Evolutionary conservation across 2,888 invertebrate genomes (phyloP).

Genomic region (Drosophila mercatorum): DNA sequence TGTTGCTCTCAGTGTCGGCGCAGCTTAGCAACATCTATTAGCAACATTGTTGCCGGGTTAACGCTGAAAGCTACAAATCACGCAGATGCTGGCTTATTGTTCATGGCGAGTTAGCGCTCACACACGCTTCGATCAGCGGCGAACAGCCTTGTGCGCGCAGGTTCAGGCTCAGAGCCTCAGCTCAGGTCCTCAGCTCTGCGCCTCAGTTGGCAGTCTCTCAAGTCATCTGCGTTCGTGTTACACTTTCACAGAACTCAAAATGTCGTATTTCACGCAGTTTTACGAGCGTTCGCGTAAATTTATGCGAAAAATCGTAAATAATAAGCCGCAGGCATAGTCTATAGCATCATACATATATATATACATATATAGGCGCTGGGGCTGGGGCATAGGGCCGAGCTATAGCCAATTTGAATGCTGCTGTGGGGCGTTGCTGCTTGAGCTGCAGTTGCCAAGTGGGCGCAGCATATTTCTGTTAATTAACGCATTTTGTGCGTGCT

Average conservation of each 20-base stretch:
- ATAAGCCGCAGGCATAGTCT: constrained; percentile 65
- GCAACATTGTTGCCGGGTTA: constrained; percentile 71
- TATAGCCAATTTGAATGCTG: constrained; percentile 44
- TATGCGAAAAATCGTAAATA: constrained; percentile 79
- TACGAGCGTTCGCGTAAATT: constrained; percentile 79
- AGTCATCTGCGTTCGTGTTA: constrained; percentile 55
- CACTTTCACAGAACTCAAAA: constrained; percentile 81
- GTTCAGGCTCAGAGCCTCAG: not conserved
- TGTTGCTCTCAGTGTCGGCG: constrained; percentile 37
- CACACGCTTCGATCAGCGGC: constrained; percentile 16
- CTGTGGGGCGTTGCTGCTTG: constrained; percentile 52
- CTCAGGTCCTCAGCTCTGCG: constrained; percentile 13
- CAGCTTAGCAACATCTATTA: constrained; percentile 69
- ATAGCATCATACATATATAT: constrained; percentile 11
- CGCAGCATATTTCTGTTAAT: constrained; percentile 78
- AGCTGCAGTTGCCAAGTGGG: constrained; percentile 65
- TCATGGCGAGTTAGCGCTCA: constrained; percentile 50
- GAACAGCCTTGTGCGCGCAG: constrained; percentile 22
- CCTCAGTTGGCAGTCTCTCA: constrained; percentile 1
- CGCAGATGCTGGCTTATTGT: constrained; percentile 71
- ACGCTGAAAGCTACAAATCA: constrained; percentile 76
- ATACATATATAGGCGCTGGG: not conserved
- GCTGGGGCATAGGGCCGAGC: constrained; percentile 1
- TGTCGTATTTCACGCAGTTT: constrained; percentile 77
- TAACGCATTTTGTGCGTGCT: constrained; percentile 79